Evolutionary conservation across 2,113 vertebrate species (phyloP), one percentile per base, ranked within the genome.

Genomic region (Furnarius figulus): DNA sequence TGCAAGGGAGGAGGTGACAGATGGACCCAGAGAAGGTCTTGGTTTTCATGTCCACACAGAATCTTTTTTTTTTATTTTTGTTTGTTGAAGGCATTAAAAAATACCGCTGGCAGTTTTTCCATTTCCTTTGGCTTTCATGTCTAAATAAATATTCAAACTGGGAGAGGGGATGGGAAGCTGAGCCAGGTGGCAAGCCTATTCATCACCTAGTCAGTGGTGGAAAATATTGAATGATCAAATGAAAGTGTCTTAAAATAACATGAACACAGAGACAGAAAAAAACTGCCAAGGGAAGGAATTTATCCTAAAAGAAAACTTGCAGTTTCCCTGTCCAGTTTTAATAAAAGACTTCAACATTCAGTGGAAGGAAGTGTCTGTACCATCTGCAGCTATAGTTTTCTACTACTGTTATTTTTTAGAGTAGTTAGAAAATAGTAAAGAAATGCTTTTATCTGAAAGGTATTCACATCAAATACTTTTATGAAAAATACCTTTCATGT

Each of bases 201-300:
- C 85, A 87, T 95, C 95, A 93, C 86, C 94, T 91, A 96, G 92
- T 90, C 52, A 42, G 72, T 77, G 70, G 79, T 96, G 96, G 94
- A 96, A 97, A 96, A 97, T 93, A 94, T 15, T 93, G 90, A 97
- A 95, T 91, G 94, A 94, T 94, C 82, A 93, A 90, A 97, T 77
- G 86, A 86, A 93, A 94, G 46, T 66, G 90, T 93, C 93, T 97
- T 96, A 94, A 96, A 96, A 96, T 96, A 96, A 97, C 90, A 94
- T 76, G 72, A 93, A 86, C 22, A 40, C 24, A 89, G 86, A 87
- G 66, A 83, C 72, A 95, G 78, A 95, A 77, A 93, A 93, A 93
- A 93, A 47, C 31, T 92, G 61, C 71, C 63, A 85, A 82, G 67
- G 79, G 63, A 86, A 88, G 86, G 78, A 89, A 87, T 93, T 93